Conservation (phyloP, 2,888 invertebrate species). For the Tubulanus polymorphus region DNA sequence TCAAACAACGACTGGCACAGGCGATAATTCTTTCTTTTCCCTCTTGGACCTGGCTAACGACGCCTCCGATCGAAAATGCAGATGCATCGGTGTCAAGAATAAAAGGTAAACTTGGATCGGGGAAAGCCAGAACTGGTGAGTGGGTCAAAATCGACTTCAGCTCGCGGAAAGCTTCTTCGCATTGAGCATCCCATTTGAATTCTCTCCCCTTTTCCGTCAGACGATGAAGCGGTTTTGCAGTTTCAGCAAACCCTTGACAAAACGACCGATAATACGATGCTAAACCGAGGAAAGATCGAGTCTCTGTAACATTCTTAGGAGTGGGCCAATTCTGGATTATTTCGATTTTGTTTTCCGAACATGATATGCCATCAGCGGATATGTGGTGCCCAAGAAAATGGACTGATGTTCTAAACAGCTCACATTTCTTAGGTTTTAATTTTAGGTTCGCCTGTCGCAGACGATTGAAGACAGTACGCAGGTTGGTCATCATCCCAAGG, state of each 20-base stretch:
- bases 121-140: conserved; percentile 20
- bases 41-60: conserved; percentile 16
- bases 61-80: conserved; percentile 16
- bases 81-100: conserved; percentile 21
- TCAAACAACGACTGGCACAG: conserved; percentile 1
- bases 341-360: not conserved
- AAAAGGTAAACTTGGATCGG: conserved; percentile 16
- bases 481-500: not conserved
- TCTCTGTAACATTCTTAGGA: conserved; percentile 8
- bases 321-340: not conserved
- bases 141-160: conserved; percentile 17
- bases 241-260: conserved; percentile 15
- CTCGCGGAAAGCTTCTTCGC: conserved; percentile 17
- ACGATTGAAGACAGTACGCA: conserved; percentile 4
- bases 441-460: not conserved
- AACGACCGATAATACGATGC: conserved; percentile 22
- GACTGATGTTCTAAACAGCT: not conserved
- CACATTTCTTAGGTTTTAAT: not conserved
- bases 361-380: not conserved
- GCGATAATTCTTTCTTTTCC: conserved; percentile 7
- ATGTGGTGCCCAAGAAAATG: not conserved
- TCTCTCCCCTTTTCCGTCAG: conserved; percentile 6
- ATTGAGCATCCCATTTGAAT: conserved; percentile 21
- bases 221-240: conserved; percentile 16
- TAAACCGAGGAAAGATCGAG: conserved; percentile 20